A percentile compares a stretch with the other conserved stretches of the same genome.
Conservation (phyloP, 2,797 vertebrate species). For the Phataginus tricuspis region DNA sequence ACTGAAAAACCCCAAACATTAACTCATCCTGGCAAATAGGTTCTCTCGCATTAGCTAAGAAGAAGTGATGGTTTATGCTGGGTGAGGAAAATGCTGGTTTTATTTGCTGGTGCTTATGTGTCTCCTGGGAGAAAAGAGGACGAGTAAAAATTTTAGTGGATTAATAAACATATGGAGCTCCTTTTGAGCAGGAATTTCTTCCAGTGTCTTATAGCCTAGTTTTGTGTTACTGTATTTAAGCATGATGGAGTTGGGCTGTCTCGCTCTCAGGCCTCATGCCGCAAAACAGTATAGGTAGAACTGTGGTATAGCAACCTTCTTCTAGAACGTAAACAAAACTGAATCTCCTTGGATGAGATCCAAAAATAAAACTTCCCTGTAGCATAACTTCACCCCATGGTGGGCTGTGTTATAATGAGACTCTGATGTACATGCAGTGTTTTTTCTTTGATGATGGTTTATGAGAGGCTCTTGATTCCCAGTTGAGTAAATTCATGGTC, state of each 20-base stretch:
- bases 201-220: neutral
- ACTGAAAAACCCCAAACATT: neutral
- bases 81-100: neutral
- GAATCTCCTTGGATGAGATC: neutral
- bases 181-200: neutral
- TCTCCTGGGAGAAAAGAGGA: neutral
- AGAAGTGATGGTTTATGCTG: neutral
- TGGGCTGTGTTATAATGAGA: neutral
- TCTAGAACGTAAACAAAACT: neutral
- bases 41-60: neutral
- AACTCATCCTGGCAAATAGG: neutral
- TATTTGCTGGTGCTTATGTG: neutral
- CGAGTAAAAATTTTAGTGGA: neutral
- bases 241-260: neutral
- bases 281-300: neutral
- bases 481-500: slow-evolving; percentile 29
- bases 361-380: neutral
- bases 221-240: slow-evolving; percentile 9
- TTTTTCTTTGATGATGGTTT: neutral
- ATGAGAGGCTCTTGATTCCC: neutral
- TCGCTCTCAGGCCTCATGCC: neutral
- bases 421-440: neutral
- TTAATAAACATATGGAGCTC: neutral
- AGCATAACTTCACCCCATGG: neutral
- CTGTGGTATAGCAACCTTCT: neutral